These are phyloP conservation scores for Chloroceryle amazona DNA, from an alignment of 2,797 vertebrate species.

Conservation along the genomic window DNA sequence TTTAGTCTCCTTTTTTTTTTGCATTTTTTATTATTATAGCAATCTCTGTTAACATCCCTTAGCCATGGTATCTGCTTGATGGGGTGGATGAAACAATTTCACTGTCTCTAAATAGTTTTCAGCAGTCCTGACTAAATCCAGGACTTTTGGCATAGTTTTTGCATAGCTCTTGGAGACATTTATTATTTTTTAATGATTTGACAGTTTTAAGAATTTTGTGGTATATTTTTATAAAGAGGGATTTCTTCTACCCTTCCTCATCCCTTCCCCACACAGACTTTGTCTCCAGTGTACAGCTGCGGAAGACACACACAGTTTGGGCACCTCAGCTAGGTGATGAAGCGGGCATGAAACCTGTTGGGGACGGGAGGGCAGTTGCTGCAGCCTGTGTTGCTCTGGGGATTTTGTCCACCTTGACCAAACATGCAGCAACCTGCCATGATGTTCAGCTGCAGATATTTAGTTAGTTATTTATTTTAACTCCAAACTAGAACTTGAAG, in stretches of 20 bases:
- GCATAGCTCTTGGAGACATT: not conserved
- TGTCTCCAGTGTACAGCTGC: not conserved
- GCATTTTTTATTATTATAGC: not conserved
- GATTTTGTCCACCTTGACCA: not conserved
- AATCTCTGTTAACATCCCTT: not conserved
- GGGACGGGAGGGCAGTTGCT: not conserved
- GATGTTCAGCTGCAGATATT: not conserved
- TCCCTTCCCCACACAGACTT: not conserved
- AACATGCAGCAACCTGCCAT: not conserved
- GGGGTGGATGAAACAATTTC: not conserved
- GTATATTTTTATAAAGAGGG: not conserved
- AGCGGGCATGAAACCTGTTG: fast-evolving
- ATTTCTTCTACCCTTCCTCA: not conserved
- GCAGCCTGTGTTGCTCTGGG: not conserved
- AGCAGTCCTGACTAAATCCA: not conserved
- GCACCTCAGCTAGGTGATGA: not conserved
- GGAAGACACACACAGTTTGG: not conserved
- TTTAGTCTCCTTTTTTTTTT: not conserved
- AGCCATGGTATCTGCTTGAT: not conserved
- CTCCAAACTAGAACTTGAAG: not conserved
- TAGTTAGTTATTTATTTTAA: not conserved
- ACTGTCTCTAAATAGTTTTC: not conserved
- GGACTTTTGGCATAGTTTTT: not conserved
- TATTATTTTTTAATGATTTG: not conserved
- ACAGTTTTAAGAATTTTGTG: not conserved